Base-by-base conservation (phyloP, 1,140 invertebrate genomes). In the Aradophagus sp. region DNA sequence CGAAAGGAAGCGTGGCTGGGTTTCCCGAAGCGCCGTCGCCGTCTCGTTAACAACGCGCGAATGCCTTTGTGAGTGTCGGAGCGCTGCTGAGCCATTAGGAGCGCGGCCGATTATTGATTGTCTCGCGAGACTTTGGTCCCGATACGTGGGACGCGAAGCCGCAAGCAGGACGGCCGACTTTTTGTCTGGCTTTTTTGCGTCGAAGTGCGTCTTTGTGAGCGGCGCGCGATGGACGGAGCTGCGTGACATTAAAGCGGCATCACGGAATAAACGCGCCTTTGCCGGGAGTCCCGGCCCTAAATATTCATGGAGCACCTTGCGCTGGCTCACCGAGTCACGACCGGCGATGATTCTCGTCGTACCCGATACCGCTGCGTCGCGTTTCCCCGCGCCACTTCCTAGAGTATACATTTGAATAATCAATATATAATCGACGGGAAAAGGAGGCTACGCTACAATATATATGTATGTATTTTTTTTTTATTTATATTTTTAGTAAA, bases 261-360 rank as follows among this genome's bases (percentile, higher is more conserved):
- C 39, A 34, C 19, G 70, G n/a, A 76, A 73, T 73, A 70, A 76
- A 73, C 67, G 67, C 74, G 53, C 74, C 74, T 73, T 73, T 67
- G 74, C n/a, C 70, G 62, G 70, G 70, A 76, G 63, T 68, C 56
- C 39, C 23, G 63, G 68, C 62, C 66, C 71, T 72, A 75, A 72
- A 77, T 75, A 75, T 67, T 72, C 70, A 75, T 76, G 71, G 71
- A 58, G 47, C 56, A 61, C 66, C 56, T 70, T 70, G 61, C 67
- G 16, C 61, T 52, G 56, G 58, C 66, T 70, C 36, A 36, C 36
- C 53, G 56, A 66, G 62, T 65, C 73, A 68, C 56, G 61, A 45
- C 63, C 26, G 44, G 56, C 65, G 67, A 66, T 27, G 41, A 53
- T 38, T 35, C 44, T 26, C 34, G 29, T 17, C 23, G 35, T 19